A percentile compares a stretch with the other conserved stretches of the same genome.
phyloP scores from a whole-genome alignment of 2,113 vertebrate species.

The Triplophysa rosa region DNA sequence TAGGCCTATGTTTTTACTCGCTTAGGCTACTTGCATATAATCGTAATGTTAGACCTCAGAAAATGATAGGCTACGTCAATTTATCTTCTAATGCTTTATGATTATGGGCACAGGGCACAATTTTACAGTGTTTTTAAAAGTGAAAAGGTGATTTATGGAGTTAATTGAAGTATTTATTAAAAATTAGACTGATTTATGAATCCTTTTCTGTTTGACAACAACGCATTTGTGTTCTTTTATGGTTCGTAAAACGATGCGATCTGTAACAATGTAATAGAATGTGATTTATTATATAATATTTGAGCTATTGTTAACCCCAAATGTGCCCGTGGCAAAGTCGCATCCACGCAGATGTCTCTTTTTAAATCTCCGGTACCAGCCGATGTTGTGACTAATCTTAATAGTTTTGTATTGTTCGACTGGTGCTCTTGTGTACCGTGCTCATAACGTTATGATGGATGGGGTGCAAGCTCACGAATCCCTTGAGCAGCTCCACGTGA shows the following conservation, averaged over 20 bases:
- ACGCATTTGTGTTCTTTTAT: not conserved
- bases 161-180: conserved; percentile 6
- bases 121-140: not conserved
- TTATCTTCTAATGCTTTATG: too few relatives aligned
- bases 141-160: not conserved
- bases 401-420: conserved; percentile 21
- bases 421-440: not conserved
- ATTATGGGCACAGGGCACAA: not conserved
- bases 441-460: conserved; percentile 50
- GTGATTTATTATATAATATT: conserved; percentile 15
- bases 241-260: not conserved
- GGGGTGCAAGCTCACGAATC: conserved; percentile 23
- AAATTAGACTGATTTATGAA: conserved; percentile 9
- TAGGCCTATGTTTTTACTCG: too few relatives aligned
- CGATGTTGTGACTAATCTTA: conserved; percentile 14
- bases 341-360: conserved; percentile 45
- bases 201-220: conserved; percentile 23
- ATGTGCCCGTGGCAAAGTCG: conserved; percentile 33
- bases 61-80: too few relatives aligned
- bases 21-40: too few relatives aligned
- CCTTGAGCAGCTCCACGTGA: conserved; percentile 41
- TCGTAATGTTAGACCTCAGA: too few relatives aligned
- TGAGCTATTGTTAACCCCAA: conserved; percentile 12
- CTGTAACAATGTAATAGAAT: not conserved
- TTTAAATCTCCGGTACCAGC: conserved; percentile 31